Evolutionary conservation across 2,797 vertebrate species (phyloP).

Genomic region (Australoheros facetus): DNA sequence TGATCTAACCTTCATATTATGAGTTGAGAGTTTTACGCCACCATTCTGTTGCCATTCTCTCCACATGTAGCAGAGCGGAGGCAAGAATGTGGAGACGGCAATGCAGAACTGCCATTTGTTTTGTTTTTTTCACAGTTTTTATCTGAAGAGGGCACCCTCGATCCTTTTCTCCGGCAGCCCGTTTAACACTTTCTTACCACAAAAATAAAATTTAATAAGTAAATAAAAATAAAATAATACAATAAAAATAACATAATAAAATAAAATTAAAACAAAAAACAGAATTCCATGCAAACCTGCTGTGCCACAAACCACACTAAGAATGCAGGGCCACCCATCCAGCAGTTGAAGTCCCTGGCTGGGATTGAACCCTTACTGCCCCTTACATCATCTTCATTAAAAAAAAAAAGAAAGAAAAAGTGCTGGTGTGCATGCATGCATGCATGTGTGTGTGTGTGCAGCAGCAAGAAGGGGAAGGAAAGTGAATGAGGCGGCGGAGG

Average conservation of each 20-base stretch:
- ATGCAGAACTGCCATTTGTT: neutral
- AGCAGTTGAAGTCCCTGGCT: constrained; percentile 58
- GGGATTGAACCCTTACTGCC: constrained; percentile 65
- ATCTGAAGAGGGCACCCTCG: constrained; percentile 87
- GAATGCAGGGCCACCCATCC: constrained; percentile 82
- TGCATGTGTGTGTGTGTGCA: constrained; percentile 20
- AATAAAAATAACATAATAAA: constrained; percentile 1
- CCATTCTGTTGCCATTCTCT: neutral
- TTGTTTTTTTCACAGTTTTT: neutral
- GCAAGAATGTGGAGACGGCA: constrained; percentile 30
- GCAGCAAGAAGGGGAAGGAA: constrained; percentile 19
- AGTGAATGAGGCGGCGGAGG: constrained; percentile 12
- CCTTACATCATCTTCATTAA: constrained; percentile 17
- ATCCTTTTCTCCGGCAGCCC: constrained; percentile 70
- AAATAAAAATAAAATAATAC: constrained; percentile 5
- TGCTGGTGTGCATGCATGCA: constrained; percentile 29
- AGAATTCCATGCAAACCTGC: constrained; percentile 68
- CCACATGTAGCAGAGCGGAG: neutral
- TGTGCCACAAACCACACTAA: constrained; percentile 69
- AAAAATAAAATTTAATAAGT: neutral
- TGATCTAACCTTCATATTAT: neutral
- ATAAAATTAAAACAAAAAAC: constrained; percentile 20
- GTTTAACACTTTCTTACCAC: constrained; percentile 61
- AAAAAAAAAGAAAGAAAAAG: neutral
- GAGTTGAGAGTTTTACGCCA: neutral